Percentiles rank a stretch among this genome's conserved stretches.
Evolutionary conservation across 2,888 invertebrate species (phyloP).

Genomic region (Nemotelus pantherinus): DNA sequence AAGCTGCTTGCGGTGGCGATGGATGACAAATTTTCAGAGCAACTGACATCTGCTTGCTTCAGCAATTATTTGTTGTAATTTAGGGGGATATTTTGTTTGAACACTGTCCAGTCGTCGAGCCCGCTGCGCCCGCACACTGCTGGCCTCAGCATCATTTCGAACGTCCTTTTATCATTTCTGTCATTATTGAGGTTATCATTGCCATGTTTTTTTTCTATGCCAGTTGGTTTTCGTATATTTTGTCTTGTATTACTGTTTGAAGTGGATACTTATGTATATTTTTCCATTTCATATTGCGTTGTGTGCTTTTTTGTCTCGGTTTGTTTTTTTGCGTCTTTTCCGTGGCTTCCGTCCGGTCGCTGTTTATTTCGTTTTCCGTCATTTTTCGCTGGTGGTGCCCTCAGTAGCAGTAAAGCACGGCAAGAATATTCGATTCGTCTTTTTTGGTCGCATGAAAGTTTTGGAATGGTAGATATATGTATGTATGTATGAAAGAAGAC

Average conservation of each 20-base stretch:
- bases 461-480: neutral
- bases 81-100: neutral
- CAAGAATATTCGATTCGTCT: neutral
- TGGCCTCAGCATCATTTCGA: slow-evolving; percentile 25
- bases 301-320: neutral
- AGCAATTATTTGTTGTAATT: slow-evolving; percentile 45
- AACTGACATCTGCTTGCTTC: slow-evolving; percentile 44
- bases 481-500: neutral
- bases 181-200: slow-evolving; percentile 43
- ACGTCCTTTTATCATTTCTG: slow-evolving; percentile 42
- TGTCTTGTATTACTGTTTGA: neutral
- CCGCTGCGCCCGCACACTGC: neutral
- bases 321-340: neutral
- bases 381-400: slow-evolving; percentile 12
- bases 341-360: neutral
- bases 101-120: neutral
- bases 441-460: neutral
- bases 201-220: slow-evolving; percentile 23
- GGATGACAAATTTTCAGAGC: slow-evolving; percentile 41
- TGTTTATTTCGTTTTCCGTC: slow-evolving; percentile 10
- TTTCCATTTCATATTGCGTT: neutral
- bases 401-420: slow-evolving; percentile 11
- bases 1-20: slow-evolving; percentile 13
- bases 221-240: slow-evolving; percentile 6
- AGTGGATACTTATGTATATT: slow-evolving; percentile 10